Conservation (phyloP, 2,888 invertebrate species). For the Ptilodon capucinus region DNA sequence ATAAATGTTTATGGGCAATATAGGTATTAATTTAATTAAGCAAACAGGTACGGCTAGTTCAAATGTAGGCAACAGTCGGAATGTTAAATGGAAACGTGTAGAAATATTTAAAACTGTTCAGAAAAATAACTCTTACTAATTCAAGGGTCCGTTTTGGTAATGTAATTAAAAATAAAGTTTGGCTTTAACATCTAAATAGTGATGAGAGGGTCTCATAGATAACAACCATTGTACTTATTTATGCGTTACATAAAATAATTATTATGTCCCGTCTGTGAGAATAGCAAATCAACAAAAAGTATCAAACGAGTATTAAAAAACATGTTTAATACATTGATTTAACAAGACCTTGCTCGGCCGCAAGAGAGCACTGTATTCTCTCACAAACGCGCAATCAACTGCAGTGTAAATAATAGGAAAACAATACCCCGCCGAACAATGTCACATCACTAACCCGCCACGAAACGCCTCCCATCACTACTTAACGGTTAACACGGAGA, state of each 20-base stretch:
- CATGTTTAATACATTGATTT: not conserved
- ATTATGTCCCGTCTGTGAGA: not conserved
- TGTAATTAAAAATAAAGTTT: slow-evolving; percentile 2
- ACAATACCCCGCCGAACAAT: not conserved
- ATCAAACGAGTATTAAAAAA: not conserved
- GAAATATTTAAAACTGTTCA: not conserved
- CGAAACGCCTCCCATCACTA: not conserved
- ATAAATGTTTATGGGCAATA: no score
- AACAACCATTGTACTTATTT: slow-evolving; percentile 30
- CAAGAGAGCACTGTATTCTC: not conserved
- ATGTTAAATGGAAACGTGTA: slow-evolving; percentile 11
- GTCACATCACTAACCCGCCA: not conserved
- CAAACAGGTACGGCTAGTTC: no score
- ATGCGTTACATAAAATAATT: not conserved
- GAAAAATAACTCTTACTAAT: slow-evolving; percentile 1
- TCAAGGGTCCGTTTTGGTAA: slow-evolving; percentile 1
- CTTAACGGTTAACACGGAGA: not conserved
- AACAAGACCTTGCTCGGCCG: not conserved
- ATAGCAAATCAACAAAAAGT: not conserved
- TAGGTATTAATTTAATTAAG: no score
- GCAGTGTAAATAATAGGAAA: not conserved
- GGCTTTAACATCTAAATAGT: slow-evolving; percentile 1
- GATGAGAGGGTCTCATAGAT: slow-evolving; percentile 16
- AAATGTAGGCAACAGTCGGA: slow-evolving; percentile 6
- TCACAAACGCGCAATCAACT: not conserved